A percentile compares a stretch with the other conserved stretches of the same genome.
phyloP scores from a whole-genome alignment of 2,113 vertebrate genomes.

The Thryonomys swinderianus region DNA sequence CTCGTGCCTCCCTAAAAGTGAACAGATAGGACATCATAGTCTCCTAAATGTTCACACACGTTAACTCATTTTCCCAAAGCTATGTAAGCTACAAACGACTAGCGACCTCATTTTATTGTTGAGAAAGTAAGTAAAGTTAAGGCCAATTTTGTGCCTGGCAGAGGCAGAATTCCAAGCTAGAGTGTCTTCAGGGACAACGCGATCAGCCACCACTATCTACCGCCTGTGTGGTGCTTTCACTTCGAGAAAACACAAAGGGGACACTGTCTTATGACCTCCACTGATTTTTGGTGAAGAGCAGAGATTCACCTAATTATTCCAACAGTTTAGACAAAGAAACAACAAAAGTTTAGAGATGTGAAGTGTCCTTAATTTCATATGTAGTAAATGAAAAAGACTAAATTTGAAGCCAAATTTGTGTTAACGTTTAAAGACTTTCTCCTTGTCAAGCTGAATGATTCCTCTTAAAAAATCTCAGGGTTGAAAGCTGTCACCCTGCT shows the following conservation, averaged over 20 bases:
- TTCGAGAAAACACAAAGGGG: not conserved
- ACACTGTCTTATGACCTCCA: not conserved
- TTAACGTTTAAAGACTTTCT: slow-evolving; percentile 20
- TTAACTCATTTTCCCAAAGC: not conserved
- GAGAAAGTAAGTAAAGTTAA: not conserved
- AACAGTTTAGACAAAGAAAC: slow-evolving; percentile 14
- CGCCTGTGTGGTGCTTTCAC: not conserved
- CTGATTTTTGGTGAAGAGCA: not conserved
- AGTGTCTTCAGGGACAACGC: not conserved
- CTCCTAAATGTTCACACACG: not conserved
- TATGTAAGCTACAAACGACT: not conserved
- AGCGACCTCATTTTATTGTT: not conserved
- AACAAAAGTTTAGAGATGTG: not conserved
- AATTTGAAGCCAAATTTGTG: slow-evolving; percentile 16
- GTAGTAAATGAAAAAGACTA: not conserved
- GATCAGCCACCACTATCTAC: not conserved
- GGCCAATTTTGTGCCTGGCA: not conserved
- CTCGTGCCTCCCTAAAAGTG: not conserved
- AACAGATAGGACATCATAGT: not conserved
- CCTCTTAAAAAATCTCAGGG: not conserved
- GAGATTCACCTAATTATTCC: not conserved
- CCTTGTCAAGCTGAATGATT: not conserved
- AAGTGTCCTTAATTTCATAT: slow-evolving; percentile 21
- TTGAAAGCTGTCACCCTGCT: slow-evolving; percentile 30
- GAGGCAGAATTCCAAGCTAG: not conserved